Evolutionary conservation across 2,113 vertebrate genomes (phyloP).

Genomic region (Orientallactaga bullata): DNA sequence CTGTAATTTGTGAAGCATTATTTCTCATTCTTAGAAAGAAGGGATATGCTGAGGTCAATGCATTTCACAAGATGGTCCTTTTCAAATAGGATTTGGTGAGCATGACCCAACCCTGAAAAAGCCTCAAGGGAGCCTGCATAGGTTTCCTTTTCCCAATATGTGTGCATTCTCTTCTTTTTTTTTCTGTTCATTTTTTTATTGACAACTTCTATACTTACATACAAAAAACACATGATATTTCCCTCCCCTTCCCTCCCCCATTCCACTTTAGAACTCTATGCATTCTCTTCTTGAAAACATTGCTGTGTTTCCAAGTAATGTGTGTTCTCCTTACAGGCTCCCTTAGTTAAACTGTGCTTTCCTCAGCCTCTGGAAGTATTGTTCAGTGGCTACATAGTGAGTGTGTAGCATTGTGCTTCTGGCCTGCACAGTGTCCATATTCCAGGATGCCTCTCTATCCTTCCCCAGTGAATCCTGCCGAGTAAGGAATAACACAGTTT

Average conservation of each 20-base stretch:
- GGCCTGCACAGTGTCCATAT: neutral
- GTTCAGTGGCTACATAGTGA: neutral
- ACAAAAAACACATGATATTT: too few species aligned
- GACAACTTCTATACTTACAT: too few species aligned
- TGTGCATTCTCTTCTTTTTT: constrained; percentile 58
- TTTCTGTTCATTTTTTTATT: too few species aligned
- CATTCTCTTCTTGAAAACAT: constrained; percentile 69
- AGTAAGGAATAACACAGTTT: constrained; percentile 56
- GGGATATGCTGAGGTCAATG: constrained; percentile 73
- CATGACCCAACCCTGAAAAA: constrained; percentile 77
- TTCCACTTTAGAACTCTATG: too few species aligned
- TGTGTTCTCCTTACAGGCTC: constrained; percentile 39
- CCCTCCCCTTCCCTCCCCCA: too few species aligned
- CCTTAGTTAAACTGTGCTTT: constrained; percentile 49
- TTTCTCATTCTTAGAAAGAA: constrained; percentile 73
- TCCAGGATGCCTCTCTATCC: constrained; percentile 37
- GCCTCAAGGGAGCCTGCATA: constrained; percentile 42
- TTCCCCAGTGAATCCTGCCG: constrained; percentile 51
- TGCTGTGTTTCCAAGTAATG: constrained; percentile 61
- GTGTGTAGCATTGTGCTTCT: neutral
- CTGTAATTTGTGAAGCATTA: constrained; percentile 80
- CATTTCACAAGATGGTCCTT: constrained; percentile 74
- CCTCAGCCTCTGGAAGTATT: neutral
- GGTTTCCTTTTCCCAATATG: neutral
- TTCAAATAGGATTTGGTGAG: constrained; percentile 80